These are phyloP conservation scores for Dromococcyx pavoninus DNA, from an alignment of 2,797 vertebrate genomes.

Conservation along the genomic window DNA sequence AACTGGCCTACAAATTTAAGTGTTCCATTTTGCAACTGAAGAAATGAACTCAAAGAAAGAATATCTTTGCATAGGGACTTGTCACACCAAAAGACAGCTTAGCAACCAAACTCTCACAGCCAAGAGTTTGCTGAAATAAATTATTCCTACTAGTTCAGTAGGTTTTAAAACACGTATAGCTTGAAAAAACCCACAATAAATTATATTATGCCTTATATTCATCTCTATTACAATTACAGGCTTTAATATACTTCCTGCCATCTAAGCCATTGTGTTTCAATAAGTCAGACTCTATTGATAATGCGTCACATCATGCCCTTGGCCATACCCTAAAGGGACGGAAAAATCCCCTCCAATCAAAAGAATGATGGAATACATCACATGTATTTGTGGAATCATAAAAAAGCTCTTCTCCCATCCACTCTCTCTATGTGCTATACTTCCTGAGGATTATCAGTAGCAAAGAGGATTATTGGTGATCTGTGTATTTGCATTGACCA, in stretches of 20 bases:
- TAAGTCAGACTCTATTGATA: neutral
- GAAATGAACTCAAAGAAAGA: neutral
- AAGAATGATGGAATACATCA: neutral
- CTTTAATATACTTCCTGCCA: neutral
- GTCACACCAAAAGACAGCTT: neutral
- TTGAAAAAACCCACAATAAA: neutral
- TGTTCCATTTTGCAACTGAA: neutral
- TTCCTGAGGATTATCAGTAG: conserved; percentile 38
- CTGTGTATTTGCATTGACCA: conserved; percentile 66
- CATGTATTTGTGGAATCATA: neutral
- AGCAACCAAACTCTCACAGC: neutral
- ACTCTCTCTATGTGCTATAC: neutral
- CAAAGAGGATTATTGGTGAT: conserved; percentile 66
- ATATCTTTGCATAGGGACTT: neutral
- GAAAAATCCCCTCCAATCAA: neutral
- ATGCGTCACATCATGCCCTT: neutral
- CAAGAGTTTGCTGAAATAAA: neutral
- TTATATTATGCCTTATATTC: neutral
- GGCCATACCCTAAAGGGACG: neutral
- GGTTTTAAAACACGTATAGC: neutral
- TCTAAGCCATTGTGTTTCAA: neutral
- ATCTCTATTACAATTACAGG: neutral
- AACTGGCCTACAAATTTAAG: neutral
- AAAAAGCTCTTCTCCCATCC: conserved; percentile 8
- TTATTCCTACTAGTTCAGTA: neutral